Base-by-base conservation (phyloP, 2,888 invertebrate genomes). In the Orthonevra nobilis region DNA sequence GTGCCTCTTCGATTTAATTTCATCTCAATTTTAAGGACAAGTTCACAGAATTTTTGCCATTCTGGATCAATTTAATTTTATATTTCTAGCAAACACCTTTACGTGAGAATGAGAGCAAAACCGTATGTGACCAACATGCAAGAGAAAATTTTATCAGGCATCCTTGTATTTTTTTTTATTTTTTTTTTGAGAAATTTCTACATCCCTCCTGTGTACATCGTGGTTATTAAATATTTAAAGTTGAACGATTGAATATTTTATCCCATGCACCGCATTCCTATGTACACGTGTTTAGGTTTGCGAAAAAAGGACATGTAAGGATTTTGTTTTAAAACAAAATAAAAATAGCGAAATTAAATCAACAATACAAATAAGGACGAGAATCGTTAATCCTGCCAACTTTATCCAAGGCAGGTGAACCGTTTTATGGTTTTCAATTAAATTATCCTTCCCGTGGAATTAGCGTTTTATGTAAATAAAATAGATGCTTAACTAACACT, bases 191-290 rank as follows among this genome's bases (percentile, higher is more conserved):
- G 20, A 19, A 7, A 23, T 1, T n/a, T 58, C 20, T 20, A 23
- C 23, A 23, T 17, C 44, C 36, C n/a, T 19, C 1, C n/a, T 19
- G 19, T 52, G 20, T 72, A 42, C 20, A 34, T 36, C 44, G 58
- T 60, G 20, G 64, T 54, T 60, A 66, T 77, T 42, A 68, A 79
- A 60, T 73, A 79, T 79, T 73, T 66, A 79, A 72, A 46, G 64
- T 54, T 38, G 52, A 66, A 73, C 66, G 54, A 73, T 61, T 79
- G 79, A 79, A 79, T 79, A 61, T 72, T 79, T 79, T 32, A 79
- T 79, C 66, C 54, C 54, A 36, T 30, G 61, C 54, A 36, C 60
- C 54, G 48, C 38, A 61, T 36, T 36, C 40, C 34, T 28, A 54
- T 42, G n/a, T n/a, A n/a, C n/a, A 60, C 72, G 63, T 77, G 54